Conservation (phyloP, 2,797 vertebrate species). For the Strix occidentalis region DNA sequence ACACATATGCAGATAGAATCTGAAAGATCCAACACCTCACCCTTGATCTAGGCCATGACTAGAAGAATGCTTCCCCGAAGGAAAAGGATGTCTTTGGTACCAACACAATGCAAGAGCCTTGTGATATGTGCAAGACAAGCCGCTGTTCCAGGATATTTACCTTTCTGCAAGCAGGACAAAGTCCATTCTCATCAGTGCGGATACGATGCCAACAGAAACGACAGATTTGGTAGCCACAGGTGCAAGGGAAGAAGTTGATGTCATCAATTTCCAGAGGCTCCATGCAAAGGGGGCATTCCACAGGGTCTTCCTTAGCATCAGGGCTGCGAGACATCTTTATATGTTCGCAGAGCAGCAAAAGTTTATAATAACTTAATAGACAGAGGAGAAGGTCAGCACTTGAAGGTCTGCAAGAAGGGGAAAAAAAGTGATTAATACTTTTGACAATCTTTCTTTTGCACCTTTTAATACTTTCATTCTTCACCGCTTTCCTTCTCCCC, state of each 20-base stretch:
- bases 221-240: constrained; percentile 99
- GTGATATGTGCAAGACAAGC: neutral
- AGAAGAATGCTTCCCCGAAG: neutral
- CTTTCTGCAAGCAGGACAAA: constrained; percentile 99
- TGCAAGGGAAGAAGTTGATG: constrained; percentile 99
- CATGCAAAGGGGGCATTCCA: constrained; percentile 99
- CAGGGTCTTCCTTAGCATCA: constrained; percentile 96
- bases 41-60: neutral
- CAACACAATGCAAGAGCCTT: neutral
- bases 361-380: constrained; percentile 84
- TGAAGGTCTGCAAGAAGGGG: constrained; percentile 66
- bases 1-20: neutral
- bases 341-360: constrained; percentile 77
- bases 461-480: neutral
- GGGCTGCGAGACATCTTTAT: constrained; percentile 97
- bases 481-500: neutral
- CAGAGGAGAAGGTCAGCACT: constrained; percentile 67
- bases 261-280: constrained; percentile 99
- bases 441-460: neutral
- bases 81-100: constrained; percentile 14
- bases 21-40: neutral
- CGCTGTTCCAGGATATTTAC: constrained; percentile 73
- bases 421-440: neutral
- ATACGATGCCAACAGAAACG: constrained; percentile 99
- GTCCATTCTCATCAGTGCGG: constrained; percentile 99